phyloP scores from a whole-genome alignment of 2,797 vertebrate genomes.

The Dermochelys coriacea region DNA sequence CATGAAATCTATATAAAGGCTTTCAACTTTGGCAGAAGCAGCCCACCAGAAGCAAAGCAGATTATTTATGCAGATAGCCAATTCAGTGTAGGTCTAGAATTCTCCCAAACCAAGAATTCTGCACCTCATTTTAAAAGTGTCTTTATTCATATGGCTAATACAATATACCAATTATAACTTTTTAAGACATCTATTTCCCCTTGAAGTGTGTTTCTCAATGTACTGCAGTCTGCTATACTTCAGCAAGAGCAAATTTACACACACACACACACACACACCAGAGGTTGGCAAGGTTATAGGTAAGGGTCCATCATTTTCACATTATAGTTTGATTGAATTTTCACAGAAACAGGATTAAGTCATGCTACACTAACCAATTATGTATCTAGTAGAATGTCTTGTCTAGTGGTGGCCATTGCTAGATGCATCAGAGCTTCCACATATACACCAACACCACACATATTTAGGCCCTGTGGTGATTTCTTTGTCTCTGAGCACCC shows the following conservation, averaged over 20 bases:
- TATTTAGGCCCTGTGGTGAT: not conserved
- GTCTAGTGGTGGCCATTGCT: not conserved
- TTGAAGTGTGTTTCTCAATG: not conserved
- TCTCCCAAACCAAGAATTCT: not conserved
- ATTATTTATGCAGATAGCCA: constrained; percentile 22
- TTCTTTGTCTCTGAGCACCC: not conserved
- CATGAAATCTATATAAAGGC: constrained; percentile 27
- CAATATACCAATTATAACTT: not conserved
- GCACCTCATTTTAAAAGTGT: not conserved
- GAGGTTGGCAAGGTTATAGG: not conserved
- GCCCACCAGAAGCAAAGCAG: not conserved
- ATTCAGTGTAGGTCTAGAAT: not conserved
- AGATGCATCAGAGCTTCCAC: not conserved
- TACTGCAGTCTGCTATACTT: not conserved
- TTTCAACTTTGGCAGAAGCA: constrained; percentile 31
- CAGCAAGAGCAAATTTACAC: not conserved
- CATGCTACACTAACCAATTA: not conserved
- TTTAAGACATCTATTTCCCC: not conserved
- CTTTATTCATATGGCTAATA: not conserved
- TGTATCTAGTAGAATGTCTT: no score
- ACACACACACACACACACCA: not conserved
- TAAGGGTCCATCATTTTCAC: not conserved
- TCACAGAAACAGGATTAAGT: not conserved
- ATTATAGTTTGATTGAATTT: not conserved
- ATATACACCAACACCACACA: not conserved